Base-by-base conservation (phyloP, 2,888 invertebrate genomes). In the Andrena praecox region DNA sequence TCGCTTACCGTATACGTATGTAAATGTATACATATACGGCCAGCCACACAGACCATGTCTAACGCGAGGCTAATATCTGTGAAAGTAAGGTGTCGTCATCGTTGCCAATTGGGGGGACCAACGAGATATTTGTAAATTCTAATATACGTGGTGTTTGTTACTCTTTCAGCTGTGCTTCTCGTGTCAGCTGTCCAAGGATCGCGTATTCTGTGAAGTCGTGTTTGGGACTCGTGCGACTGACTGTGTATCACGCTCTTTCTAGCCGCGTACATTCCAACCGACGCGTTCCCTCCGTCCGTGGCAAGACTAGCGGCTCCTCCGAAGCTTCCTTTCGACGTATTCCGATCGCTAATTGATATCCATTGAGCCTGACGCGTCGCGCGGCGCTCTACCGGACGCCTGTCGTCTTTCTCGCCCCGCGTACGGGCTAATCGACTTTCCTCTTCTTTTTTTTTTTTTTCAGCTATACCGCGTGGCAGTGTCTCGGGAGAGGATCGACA, bases 241-340 rank as follows among this genome's bases (percentile, higher is more conserved):
- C 54, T 70, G 16, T 16, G 42, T 42, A 69, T 50, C 77, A 73
- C 80, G 70, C 69, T 62, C 79, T 48, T 54, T 68, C 12, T 24
- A 69, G 66, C 66, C 75, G 72, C 73, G 64, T 52, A 67, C 69
- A 73, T 54, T 59, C 31, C 64, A 69, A 73, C 71, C 67, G 67
- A 66, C 85, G 80, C 83, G 83, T 79, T 82, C 79, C 56, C 70
- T 75, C 64, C 73, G 82, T 69, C 81, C 78, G 87, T 81, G 87
- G 85, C 86, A 79, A 81, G 85, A 87, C 82, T 86, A 81, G 82
- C 82, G 80, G 84, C 72, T 68, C 75, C 62, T 62, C 75, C 75
- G 81, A 81, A 77, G 77, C 76, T 72, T 68, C 68, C 69, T 73
- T 60, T 68, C 16, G 54, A n/a, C 29, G 42, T 62, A 60, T 64